Percentiles rank a stretch among this genome's conserved stretches.
These are phyloP conservation scores for Hypomecis punctinalis DNA, from an alignment of 2,888 invertebrate genomes.

Conservation along the genomic window DNA sequence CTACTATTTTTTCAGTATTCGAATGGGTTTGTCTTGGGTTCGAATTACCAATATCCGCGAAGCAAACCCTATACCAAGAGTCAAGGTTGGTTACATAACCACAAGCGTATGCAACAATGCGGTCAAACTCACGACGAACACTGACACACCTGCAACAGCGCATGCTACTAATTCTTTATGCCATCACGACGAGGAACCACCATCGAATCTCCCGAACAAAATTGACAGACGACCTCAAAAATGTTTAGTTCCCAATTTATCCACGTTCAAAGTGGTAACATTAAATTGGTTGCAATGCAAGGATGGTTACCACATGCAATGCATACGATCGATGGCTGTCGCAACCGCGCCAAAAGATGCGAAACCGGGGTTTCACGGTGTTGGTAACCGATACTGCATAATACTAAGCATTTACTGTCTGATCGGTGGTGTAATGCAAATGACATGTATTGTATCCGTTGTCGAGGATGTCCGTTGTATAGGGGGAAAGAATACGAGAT, in stretches of 20 bases:
- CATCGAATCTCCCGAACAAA: neutral
- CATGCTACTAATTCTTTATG: neutral
- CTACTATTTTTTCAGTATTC: no score
- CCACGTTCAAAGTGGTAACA: no score
- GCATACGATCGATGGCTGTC: conserved; percentile 31
- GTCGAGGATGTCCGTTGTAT: no score
- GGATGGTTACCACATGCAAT: conserved; percentile 18
- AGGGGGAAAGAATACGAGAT: no score
- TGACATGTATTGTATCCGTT: neutral
- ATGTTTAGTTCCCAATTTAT: neutral
- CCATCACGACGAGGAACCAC: neutral
- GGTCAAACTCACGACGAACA: conserved; percentile 11
- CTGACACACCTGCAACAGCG: neutral
- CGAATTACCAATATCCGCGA: conserved; percentile 26
- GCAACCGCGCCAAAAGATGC: conserved; percentile 25
- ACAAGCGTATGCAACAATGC: conserved; percentile 9
- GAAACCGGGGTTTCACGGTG: conserved; percentile 11
- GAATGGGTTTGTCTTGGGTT: neutral
- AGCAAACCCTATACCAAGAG: conserved; percentile 19
- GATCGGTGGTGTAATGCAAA: conserved; percentile 3
- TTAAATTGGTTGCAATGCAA: neutral
- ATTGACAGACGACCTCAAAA: neutral
- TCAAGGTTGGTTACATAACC: conserved; percentile 40
- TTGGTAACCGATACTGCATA: conserved; percentile 9
- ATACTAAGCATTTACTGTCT: neutral